A percentile compares a stretch with the other conserved stretches of the same genome.
Conservation (phyloP, 2,113 vertebrate species). For the Mormyrus lacerda region DNA sequence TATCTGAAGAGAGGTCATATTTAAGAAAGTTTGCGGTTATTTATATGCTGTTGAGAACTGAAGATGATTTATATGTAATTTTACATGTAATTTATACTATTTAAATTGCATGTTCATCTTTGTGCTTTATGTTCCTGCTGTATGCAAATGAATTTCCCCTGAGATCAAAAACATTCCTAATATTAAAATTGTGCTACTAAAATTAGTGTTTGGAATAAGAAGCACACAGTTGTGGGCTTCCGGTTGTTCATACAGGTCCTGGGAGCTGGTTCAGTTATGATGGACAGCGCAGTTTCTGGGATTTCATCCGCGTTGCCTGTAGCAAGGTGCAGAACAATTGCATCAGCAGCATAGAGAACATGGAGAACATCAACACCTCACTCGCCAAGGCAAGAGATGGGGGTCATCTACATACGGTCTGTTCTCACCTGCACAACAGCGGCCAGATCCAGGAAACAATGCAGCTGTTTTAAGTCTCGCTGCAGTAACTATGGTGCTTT, state of each 20-base stretch:
- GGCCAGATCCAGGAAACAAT: background rate
- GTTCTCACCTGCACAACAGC: background rate
- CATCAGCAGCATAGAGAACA: constrained; percentile 90
- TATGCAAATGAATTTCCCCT: background rate
- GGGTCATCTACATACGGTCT: background rate
- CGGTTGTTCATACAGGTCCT: constrained; percentile 58
- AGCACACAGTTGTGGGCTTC: constrained; percentile 17
- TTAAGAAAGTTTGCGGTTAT: background rate
- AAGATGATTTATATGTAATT: background rate
- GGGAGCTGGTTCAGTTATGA: constrained; percentile 90
- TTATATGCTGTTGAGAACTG: background rate
- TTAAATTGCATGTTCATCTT: background rate
- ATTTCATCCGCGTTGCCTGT: constrained; percentile 87
- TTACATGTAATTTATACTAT: background rate
- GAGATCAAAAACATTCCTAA: background rate
- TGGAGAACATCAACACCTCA: constrained; percentile 92
- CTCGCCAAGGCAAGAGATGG: constrained; percentile 75
- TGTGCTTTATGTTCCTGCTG: background rate
- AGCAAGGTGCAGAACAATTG: constrained; percentile 92
- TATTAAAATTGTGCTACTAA: background rate
- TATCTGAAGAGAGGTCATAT: background rate
- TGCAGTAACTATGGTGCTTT: background rate
- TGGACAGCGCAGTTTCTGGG: constrained; percentile 91
- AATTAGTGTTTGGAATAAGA: background rate
- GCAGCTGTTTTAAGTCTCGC: background rate